Evolutionary conservation across 1,140 invertebrate genomes (phyloP).

Genomic region (Pachypeltis micranthus): DNA sequence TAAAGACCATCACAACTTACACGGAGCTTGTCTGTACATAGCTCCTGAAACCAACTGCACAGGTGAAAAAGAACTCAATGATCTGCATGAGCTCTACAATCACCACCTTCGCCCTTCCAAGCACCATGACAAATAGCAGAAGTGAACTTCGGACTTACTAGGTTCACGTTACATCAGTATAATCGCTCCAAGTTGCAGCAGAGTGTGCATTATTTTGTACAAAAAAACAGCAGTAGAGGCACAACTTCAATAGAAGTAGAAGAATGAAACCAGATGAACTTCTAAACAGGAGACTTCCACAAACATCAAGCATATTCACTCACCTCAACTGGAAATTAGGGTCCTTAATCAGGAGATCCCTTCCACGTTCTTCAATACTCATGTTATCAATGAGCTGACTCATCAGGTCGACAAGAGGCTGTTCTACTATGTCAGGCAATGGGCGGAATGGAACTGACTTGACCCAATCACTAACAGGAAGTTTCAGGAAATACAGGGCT

Average conservation of each 20-base stretch:
- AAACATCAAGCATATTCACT: not conserved
- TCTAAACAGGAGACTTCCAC: not conserved
- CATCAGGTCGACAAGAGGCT: not conserved
- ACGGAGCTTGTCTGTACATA: too few species aligned
- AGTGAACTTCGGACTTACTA: not conserved
- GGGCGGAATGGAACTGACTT: not conserved
- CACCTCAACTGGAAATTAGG: not conserved
- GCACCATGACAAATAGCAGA: not conserved
- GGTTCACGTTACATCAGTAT: not conserved
- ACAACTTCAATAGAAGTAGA: too few species aligned
- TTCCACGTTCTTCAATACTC: not conserved
- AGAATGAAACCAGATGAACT: not conserved
- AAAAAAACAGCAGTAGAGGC: not conserved
- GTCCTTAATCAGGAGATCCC: not conserved
- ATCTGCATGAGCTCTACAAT: too few species aligned
- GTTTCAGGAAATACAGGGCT: slow-evolving; percentile 17
- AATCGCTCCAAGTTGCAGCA: not conserved
- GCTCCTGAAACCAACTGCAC: too few species aligned
- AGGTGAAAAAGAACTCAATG: too few species aligned
- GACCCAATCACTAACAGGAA: slow-evolving; percentile 16
- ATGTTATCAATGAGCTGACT: slow-evolving; percentile 7
- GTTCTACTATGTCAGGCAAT: not conserved
- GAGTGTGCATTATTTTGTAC: not conserved
- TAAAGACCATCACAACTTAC: too few species aligned
- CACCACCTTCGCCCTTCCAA: too few species aligned